These are phyloP conservation scores for Rhorus exstirpatorius DNA, from an alignment of 2,888 invertebrate genomes.

Conservation along the genomic window DNA sequence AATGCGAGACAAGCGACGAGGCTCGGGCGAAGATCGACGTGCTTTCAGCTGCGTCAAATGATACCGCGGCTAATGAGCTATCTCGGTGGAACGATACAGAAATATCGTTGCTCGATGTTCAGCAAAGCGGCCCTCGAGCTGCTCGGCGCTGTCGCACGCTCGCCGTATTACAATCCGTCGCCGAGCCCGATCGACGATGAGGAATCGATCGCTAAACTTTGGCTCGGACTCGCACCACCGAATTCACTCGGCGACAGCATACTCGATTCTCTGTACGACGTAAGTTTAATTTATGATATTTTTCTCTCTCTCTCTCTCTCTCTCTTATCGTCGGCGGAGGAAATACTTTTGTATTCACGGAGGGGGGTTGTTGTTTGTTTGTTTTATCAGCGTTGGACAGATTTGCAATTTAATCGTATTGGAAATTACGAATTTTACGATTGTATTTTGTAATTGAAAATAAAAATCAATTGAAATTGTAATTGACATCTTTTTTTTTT, in stretches of 20 bases:
- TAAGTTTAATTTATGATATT: no score
- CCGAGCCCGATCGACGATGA: slow-evolving; percentile 79
- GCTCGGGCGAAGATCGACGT: slow-evolving; percentile 73
- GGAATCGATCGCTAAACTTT: slow-evolving; percentile 81
- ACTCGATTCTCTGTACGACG: slow-evolving; percentile 81
- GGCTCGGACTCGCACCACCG: slow-evolving; percentile 83
- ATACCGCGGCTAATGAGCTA: slow-evolving; percentile 82
- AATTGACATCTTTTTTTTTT: no score
- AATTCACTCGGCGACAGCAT: slow-evolving; percentile 81
- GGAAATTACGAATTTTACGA: no score
- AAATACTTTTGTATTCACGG: no score
- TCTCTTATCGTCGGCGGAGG: no score
- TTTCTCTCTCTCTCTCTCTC: no score
- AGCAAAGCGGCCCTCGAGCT: slow-evolving; percentile 81
- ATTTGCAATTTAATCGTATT: no score
- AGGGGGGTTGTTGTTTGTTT: no score
- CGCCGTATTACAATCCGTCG: slow-evolving; percentile 77
- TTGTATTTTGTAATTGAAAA: no score
- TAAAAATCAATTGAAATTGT: no score
- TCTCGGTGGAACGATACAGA: slow-evolving; percentile 80
- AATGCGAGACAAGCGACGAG: slow-evolving; percentile 64
- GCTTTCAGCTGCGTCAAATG: slow-evolving; percentile 80
- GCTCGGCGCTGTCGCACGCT: slow-evolving; percentile 80
- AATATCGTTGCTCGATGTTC: slow-evolving; percentile 80
- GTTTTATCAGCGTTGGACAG: no score